Conservation (phyloP, 1,140 invertebrate species). For the Belonocnema kinseyi region DNA sequence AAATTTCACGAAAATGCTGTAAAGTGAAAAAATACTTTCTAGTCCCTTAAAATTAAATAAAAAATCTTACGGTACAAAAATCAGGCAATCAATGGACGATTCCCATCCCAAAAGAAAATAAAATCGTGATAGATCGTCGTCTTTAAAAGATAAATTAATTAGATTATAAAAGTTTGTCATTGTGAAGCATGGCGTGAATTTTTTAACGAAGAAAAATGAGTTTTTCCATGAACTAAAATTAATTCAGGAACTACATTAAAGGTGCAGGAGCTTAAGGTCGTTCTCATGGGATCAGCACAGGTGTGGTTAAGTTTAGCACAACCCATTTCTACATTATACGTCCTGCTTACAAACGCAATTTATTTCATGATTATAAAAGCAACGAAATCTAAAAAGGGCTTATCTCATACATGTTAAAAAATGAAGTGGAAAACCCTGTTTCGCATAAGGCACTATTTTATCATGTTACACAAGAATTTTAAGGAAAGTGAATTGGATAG, state of each 20-base stretch:
- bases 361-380: conserved; percentile 16
- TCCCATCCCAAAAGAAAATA: too few relatives aligned
- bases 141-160: not conserved
- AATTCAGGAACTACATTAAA: conserved; percentile 19
- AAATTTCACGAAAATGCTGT: too few relatives aligned
- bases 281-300: conserved; percentile 31
- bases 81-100: too few relatives aligned
- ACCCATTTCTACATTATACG: not conserved
- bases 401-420: not conserved
- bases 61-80: too few relatives aligned
- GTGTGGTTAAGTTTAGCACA: conserved; percentile 25
- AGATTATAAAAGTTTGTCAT: conserved; percentile 10
- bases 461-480: conserved; percentile 18
- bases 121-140: too few relatives aligned
- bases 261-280: not conserved
- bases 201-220: conserved; percentile 19
- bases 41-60: too few relatives aligned
- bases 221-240: conserved; percentile 6
- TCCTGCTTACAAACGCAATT: conserved; percentile 4
- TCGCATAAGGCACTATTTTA: conserved; percentile 1
- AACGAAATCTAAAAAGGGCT: not conserved
- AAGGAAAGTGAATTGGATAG: conserved; percentile 14
- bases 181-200: not conserved
- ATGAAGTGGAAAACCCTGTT: conserved; percentile 3
- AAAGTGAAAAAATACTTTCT: too few relatives aligned